Evolutionary conservation across 2,113 vertebrate species (phyloP), one percentile per base, ranked within the genome.

Genomic region (Cebus imitator): DNA sequence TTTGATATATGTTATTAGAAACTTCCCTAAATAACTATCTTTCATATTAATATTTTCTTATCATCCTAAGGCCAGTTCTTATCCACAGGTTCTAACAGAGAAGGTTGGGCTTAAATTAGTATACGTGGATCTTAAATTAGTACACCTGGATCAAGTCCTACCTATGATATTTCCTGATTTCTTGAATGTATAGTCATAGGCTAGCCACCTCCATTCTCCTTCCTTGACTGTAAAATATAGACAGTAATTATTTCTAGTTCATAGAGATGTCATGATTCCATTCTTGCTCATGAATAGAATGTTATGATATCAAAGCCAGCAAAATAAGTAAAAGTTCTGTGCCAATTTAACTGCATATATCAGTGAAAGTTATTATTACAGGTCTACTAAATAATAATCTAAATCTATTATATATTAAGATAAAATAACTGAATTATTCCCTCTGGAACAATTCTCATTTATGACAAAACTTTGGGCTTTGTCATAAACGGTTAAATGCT

Each of bases 361-460:
- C 55, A 45, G 13, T 87, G 21, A 37, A 64, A 94, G 20, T 58
- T 83, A 89, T 94, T 76, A 27, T n/a, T 70, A 40, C 2, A 95
- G 5, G 12, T 48, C 18, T 75, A 76, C n/a, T 72, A 81, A 83
- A 90, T 25, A 57, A 50, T 73, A 57, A 87, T 35, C 12, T 79
- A 48, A 95, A 80, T 70, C n/a, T 84, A 84, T 75, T 92, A 10
- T 48, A 50, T 35, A 66, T 72, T 95, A 94, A 92, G 58, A 83
- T 72, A 37, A 89, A 85, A 57, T 64, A 64, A 81, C 81, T 55
- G 35, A 79, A 68, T 80, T n/a, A 89, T 61, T 89, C 8, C 21
- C 35, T 97, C 30, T 87, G 68, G 45, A 79, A 68, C 17, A 70
- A 73, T 76, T 17, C 52, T 16, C 16, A 17, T 52, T 52, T 52